Evolutionary conservation across 2,113 vertebrate genomes (phyloP).

Genomic region (Pandion haliaetus): DNA sequence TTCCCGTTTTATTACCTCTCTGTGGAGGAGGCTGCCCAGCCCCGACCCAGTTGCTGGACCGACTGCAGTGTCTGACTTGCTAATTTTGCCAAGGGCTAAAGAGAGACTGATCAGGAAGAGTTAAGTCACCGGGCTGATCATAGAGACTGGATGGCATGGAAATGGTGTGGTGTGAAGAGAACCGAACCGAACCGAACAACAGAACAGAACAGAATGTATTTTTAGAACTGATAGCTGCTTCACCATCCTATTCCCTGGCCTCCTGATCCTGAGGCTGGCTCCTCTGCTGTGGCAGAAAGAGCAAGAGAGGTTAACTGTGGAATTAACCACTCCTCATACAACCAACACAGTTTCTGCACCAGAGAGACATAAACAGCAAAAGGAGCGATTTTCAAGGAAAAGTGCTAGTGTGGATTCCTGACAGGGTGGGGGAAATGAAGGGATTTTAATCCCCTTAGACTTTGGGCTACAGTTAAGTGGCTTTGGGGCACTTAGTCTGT

Average conservation of each 20-base stretch:
- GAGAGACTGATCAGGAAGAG: background rate
- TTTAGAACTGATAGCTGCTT: background rate
- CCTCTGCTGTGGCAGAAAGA: background rate
- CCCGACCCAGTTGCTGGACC: background rate
- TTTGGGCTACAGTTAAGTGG: background rate
- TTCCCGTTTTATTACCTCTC: background rate
- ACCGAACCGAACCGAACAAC: background rate
- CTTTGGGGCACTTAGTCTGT: background rate
- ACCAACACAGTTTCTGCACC: background rate
- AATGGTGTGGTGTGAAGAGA: background rate
- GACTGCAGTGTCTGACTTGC: background rate
- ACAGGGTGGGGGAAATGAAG: background rate
- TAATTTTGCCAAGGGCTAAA: background rate
- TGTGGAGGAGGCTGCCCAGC: background rate
- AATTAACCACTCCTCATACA: conserved; percentile 22
- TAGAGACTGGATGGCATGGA: background rate
- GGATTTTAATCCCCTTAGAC: background rate
- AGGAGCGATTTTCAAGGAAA: background rate
- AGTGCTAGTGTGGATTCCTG: background rate
- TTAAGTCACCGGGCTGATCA: background rate
- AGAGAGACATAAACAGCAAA: conserved; percentile 13
- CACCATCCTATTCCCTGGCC: background rate
- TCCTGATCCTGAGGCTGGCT: background rate
- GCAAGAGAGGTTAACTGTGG: conserved; percentile 22
- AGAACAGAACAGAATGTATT: background rate